Conservation (phyloP, 2,113 vertebrate species). For the Nothocercus nigrocapillus region DNA sequence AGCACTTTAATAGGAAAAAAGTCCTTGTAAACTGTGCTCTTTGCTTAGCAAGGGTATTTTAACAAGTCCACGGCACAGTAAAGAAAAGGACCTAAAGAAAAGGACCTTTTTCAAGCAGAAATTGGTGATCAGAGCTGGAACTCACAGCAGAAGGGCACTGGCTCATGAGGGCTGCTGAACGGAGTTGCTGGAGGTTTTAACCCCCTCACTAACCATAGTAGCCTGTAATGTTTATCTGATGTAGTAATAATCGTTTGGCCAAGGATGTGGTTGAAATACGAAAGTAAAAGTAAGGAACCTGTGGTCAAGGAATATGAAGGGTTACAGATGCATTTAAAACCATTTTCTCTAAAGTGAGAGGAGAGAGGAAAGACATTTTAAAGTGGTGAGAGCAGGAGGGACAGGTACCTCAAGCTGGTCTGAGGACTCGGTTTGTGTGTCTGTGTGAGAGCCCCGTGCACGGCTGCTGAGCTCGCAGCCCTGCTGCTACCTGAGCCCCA, state of each 20-base stretch:
- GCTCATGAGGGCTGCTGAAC: not conserved
- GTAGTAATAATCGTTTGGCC: not conserved
- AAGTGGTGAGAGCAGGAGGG: no score
- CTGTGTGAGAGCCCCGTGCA: not conserved
- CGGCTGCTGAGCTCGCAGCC: not conserved
- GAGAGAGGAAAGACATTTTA: not conserved
- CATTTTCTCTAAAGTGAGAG: not conserved
- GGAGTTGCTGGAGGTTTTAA: not conserved
- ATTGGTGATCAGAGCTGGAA: not conserved
- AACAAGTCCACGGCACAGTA: not conserved
- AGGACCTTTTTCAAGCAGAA: not conserved
- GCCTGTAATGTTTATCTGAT: not conserved
- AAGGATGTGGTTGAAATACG: not conserved
- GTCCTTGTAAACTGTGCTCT: not conserved
- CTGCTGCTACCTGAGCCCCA: not conserved
- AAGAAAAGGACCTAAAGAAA: not conserved
- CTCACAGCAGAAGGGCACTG: not conserved
- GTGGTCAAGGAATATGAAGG: not conserved
- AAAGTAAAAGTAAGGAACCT: not conserved
- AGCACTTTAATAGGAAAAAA: not conserved
- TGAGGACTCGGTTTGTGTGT: not conserved
- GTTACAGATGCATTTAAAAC: not conserved
- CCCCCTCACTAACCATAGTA: not conserved
- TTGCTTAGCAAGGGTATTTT: not conserved
- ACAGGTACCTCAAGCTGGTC: not conserved